Conservation (phyloP, 2,113 vertebrate species). For the western clawed frog (Xenopus tropicalis) region DNA sequence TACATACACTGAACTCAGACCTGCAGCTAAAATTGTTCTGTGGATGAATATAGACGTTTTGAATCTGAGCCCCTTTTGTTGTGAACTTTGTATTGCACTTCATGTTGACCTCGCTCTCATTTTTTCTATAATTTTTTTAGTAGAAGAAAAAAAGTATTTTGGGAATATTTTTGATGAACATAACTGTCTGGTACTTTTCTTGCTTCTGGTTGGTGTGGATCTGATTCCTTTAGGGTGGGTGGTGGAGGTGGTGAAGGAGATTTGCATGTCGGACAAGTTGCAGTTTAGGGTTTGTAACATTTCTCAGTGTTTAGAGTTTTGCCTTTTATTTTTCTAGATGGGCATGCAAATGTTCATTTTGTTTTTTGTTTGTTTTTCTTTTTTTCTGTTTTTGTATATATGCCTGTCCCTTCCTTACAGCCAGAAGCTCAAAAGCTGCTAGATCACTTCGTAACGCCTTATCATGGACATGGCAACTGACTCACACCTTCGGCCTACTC, state of each 20-base stretch:
- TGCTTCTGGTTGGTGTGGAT: slow-evolving; percentile 56
- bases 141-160: slow-evolving; percentile 62
- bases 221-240: slow-evolving; percentile 23
- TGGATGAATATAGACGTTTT: neutral
- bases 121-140: slow-evolving; percentile 64
- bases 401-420: slow-evolving; percentile 99
- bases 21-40: slow-evolving; percentile 41
- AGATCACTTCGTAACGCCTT: slow-evolving; percentile 99
- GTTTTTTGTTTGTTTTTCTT: slow-evolving; percentile 58
- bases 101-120: slow-evolving; percentile 30
- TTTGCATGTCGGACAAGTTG: slow-evolving; percentile 99
- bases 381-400: slow-evolving; percentile 84
- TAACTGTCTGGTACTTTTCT: slow-evolving; percentile 55
- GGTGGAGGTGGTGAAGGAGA: slow-evolving; percentile 46
- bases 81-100: slow-evolving; percentile 28
- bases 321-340: slow-evolving; percentile 96
- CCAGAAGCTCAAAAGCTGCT: slow-evolving; percentile 99
- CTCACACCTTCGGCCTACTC: slow-evolving; percentile 95
- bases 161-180: slow-evolving; percentile 40
- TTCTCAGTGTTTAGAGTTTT: slow-evolving; percentile 99
- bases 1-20: neutral
- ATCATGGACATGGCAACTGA: slow-evolving; percentile 99
- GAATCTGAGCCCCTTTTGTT: slow-evolving; percentile 19
- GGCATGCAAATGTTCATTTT: slow-evolving; percentile 99
- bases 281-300: slow-evolving; percentile 99